Evolutionary conservation across 2,797 vertebrate species (phyloP).

Genomic region (Liparis tanakae): DNA sequence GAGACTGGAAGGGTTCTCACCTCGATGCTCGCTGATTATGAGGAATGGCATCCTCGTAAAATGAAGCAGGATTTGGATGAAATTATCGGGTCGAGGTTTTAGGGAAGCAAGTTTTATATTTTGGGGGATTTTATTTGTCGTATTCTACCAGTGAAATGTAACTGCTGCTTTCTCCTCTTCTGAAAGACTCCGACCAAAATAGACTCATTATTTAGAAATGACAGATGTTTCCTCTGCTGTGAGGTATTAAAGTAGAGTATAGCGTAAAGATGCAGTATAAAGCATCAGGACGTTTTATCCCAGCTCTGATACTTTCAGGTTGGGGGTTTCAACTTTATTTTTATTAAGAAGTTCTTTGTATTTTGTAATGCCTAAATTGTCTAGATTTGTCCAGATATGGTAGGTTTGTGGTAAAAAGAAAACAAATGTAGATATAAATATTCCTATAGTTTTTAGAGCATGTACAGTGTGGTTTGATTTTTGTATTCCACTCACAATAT

Average conservation of each 20-base stretch:
- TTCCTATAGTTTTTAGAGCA: constrained; percentile 72
- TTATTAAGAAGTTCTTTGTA: constrained; percentile 66
- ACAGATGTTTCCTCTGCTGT: constrained; percentile 33
- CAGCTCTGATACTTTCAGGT: constrained; percentile 44
- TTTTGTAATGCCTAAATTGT: constrained; percentile 74
- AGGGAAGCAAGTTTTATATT: not conserved
- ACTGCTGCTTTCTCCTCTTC: constrained; percentile 27
- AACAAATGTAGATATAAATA: constrained; percentile 41
- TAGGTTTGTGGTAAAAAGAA: constrained; percentile 67
- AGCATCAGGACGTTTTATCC: constrained; percentile 58
- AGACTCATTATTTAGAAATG: constrained; percentile 30
- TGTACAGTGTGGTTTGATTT: constrained; percentile 63
- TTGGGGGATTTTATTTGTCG: not conserved
- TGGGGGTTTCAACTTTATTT: constrained; percentile 56
- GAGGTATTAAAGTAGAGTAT: constrained; percentile 33
- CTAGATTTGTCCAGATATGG: constrained; percentile 68
- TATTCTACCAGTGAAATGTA: constrained; percentile 8
- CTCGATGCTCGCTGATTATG: constrained; percentile 73
- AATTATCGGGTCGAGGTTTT: not conserved
- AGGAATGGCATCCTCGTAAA: constrained; percentile 75
- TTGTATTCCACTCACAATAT: constrained; percentile 30
- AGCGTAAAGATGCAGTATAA: constrained; percentile 53
- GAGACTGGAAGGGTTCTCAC: not conserved
- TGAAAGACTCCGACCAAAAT: constrained; percentile 41
- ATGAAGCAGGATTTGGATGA: constrained; percentile 69